These are phyloP conservation scores for Aphelenchoides fujianensis DNA, from an alignment of 1,140 invertebrate species.

Conservation along the genomic window DNA sequence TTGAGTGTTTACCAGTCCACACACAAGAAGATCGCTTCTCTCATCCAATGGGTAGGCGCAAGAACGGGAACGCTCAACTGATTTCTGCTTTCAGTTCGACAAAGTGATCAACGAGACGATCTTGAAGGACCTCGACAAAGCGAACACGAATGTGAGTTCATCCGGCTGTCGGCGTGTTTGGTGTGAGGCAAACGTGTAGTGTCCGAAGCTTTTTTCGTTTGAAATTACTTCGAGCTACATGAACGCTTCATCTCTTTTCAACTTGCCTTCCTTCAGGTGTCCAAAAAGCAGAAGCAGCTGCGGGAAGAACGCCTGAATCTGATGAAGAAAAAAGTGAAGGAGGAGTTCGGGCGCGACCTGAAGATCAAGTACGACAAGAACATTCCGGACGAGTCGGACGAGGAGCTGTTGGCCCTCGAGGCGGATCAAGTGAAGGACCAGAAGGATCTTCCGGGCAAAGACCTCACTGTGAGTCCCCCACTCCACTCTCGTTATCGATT, in stretches of 20 bases:
- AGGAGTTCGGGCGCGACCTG: constrained; percentile 42
- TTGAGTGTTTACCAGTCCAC: constrained; percentile 66
- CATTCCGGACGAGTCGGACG: constrained; percentile 43
- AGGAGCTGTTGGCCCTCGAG: constrained; percentile 52
- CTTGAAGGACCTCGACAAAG: constrained; percentile 58
- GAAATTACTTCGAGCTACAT: too few relatives aligned
- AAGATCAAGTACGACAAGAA: constrained; percentile 44
- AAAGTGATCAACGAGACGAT: constrained; percentile 63
- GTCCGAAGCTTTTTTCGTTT: too few relatives aligned
- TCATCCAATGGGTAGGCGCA: constrained; percentile 66
- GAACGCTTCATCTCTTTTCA: too few relatives aligned
- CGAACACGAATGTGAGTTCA: constrained; percentile 49
- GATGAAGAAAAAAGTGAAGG: constrained; percentile 54
- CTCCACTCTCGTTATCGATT: too few relatives aligned
- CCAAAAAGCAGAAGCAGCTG: constrained; percentile 50
- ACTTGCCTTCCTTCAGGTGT: neutral
- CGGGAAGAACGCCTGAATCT: constrained; percentile 53
- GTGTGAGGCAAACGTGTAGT: too few relatives aligned
- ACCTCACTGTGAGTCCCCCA: constrained; percentile 38
- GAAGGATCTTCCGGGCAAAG: constrained; percentile 45
- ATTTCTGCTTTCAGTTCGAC: constrained; percentile 64
- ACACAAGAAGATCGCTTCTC: constrained; percentile 65
- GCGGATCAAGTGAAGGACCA: constrained; percentile 53
- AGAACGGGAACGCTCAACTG: neutral
- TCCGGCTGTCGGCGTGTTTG: too few relatives aligned